phyloP scores from a whole-genome alignment of 2,888 invertebrate genomes.

The Acanthosepion lycidas region DNA sequence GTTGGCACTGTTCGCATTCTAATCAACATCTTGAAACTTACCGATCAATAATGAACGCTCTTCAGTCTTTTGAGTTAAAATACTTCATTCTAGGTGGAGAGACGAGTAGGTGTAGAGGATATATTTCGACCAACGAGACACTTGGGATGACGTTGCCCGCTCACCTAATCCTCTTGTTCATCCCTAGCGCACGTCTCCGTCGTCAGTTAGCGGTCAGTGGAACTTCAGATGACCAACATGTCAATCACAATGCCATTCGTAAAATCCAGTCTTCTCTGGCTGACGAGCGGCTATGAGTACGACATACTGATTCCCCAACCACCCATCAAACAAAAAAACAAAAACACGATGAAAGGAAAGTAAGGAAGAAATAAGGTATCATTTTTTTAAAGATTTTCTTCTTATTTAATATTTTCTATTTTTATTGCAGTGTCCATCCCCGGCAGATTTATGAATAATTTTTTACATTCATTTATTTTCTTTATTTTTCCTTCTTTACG shows the following conservation, averaged over 20 bases:
- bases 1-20: not conserved
- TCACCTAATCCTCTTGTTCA: not conserved
- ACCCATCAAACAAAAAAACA: too few species aligned
- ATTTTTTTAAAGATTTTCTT: not conserved
- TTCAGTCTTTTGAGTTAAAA: not conserved
- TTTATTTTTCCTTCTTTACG: too few species aligned
- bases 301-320: too few species aligned
- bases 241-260: not conserved
- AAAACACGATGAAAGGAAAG: not conserved
- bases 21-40: not conserved
- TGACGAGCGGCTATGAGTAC: too few species aligned
- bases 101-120: not conserved
- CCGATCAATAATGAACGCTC: not conserved
- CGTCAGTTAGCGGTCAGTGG: not conserved
- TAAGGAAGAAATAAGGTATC: not conserved
- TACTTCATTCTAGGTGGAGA: not conserved
- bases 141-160: not conserved
- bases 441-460: too few species aligned
- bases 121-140: not conserved
- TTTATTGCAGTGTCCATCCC: too few species aligned
- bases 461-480: too few species aligned
- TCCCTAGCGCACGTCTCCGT: not conserved
- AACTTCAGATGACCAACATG: constrained; percentile 7
- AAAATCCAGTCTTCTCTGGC: not conserved
- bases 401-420: too few species aligned